Conservation (phyloP, 2,113 vertebrate species). For the Crotalus helleri region DNA sequence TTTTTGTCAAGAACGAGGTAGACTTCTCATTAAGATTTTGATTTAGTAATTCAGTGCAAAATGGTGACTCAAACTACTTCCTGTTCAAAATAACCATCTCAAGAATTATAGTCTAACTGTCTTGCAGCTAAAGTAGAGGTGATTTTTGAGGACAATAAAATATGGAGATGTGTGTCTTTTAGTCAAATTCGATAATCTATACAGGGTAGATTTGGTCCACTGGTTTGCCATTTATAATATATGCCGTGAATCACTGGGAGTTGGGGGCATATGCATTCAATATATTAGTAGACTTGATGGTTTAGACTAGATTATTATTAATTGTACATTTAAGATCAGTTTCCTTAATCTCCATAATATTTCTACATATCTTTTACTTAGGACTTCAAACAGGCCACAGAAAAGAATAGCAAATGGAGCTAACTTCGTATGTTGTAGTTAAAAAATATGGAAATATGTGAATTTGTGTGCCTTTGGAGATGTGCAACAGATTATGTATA, state of each 20-base stretch:
- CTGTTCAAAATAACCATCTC: not conserved
- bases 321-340: not conserved
- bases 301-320: not conserved
- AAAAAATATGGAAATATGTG: not conserved
- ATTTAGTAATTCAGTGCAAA: not conserved
- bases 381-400: not conserved
- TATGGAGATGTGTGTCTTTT: not conserved
- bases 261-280: not conserved
- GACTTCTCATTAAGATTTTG: not conserved
- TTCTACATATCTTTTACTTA: not conserved
- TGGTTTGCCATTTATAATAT: not conserved
- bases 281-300: not conserved
- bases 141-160: not conserved
- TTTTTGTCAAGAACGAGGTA: not conserved
- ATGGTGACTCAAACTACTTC: not conserved
- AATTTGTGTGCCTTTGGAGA: not conserved
- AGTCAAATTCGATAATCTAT: not conserved
- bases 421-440: not conserved
- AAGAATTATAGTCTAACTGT: not conserved
- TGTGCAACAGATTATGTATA: not conserved
- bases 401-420: not conserved
- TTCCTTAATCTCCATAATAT: not conserved
- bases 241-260: not conserved
- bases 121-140: not conserved
- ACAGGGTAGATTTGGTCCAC: not conserved